Percentiles rank a stretch among this genome's conserved stretches.
phyloP scores from a whole-genome alignment of 2,113 vertebrate genomes.

The Cyprinus carpio region DNA sequence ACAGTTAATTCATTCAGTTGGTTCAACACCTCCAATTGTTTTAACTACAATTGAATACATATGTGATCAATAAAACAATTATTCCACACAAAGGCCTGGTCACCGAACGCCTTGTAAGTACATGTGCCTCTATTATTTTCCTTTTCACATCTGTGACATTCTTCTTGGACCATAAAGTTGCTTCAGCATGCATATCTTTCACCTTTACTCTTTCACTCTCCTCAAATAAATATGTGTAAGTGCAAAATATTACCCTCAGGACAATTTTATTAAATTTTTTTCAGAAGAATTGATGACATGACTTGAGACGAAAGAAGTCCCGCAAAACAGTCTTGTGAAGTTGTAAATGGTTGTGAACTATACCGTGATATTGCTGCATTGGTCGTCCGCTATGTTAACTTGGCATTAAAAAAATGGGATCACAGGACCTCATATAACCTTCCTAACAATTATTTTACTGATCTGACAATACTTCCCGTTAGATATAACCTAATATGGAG shows the following conservation, averaged over 20 bases:
- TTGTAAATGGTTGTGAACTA: constrained; percentile 58
- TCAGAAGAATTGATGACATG: not conserved
- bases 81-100: constrained; percentile 35
- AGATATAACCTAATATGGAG: constrained; percentile 11
- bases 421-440: constrained; percentile 46
- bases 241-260: not conserved
- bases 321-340: constrained; percentile 42
- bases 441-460: constrained; percentile 51
- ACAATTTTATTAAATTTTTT: not conserved
- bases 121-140: not conserved
- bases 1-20: constrained; percentile 54
- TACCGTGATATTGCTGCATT: constrained; percentile 69
- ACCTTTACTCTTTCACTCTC: not conserved
- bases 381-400: constrained; percentile 46
- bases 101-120: not conserved
- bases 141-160: not conserved
- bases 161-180: not conserved
- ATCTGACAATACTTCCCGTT: not conserved
- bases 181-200: not conserved
- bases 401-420: constrained; percentile 55
- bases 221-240: not conserved
- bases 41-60: constrained; percentile 58
- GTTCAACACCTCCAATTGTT: constrained; percentile 55
- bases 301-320: not conserved
- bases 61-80: constrained; percentile 53